Conservation (phyloP, 2,797 vertebrate species). For the Podarcis siculus region DNA sequence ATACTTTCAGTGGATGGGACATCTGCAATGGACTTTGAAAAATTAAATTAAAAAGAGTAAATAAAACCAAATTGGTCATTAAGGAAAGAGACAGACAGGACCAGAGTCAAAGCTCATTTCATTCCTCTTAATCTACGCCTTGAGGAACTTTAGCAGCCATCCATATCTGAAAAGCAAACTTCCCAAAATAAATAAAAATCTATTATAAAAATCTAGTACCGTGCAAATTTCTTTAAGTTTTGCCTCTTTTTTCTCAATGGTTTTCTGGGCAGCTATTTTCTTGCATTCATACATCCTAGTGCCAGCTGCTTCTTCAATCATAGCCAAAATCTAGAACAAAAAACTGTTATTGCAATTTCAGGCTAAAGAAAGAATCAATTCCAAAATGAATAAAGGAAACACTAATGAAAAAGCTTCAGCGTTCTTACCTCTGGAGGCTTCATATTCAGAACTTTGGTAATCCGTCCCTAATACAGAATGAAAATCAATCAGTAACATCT, state of each 20-base stretch:
- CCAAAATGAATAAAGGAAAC: not conserved
- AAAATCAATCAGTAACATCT: constrained; percentile 7
- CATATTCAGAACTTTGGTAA: constrained; percentile 98
- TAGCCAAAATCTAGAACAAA: constrained; percentile 88
- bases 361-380: not conserved
- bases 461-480: constrained; percentile 85
- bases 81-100: not conserved
- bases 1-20: not conserved
- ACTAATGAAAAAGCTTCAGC: not conserved
- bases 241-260: constrained; percentile 94
- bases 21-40: not conserved
- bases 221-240: constrained; percentile 91
- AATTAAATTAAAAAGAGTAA: not conserved
- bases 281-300: constrained; percentile 98
- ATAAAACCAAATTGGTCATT: not conserved
- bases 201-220: constrained; percentile 74
- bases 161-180: constrained; percentile 4
- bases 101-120: not conserved
- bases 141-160: not conserved
- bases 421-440: constrained; percentile 93
- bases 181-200: not conserved
- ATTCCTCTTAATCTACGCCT: not conserved
- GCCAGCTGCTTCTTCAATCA: constrained; percentile 98
- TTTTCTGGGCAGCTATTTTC: constrained; percentile 91
- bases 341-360: not conserved